Evolutionary conservation across 2,797 vertebrate genomes (phyloP), one percentile per base, ranked within the genome.

Genomic region (Caiman crocodilus): DNA sequence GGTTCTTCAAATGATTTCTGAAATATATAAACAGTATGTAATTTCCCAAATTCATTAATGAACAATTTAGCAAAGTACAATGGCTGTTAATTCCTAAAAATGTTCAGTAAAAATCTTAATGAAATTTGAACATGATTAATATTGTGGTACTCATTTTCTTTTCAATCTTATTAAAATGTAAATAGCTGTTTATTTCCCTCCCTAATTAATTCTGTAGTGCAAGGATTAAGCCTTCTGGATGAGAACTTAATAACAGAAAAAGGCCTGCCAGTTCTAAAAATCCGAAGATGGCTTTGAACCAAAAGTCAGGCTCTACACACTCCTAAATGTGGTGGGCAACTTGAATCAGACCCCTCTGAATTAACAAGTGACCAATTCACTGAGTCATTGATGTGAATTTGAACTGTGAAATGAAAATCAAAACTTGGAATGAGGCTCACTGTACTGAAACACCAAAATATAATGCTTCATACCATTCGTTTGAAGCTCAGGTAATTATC

Each of bases 141-240:
- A 81, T 57, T 21, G 8, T 18, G 12, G 15, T 83, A 3, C 13
- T 65, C 26, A 42, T 80, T 67, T 94, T 75, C n/a, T 87, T 76
- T 87, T 78, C 76, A 76, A 60, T 81, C 55, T 85, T 88, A 61
- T 69, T 84, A 79, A 87, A 85, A 91, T 87, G 65, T 86, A 79
- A 79, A 84, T 81, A 88, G 71, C 30, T 76, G 23, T 84, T 76
- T 76, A 61, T 84, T 87, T 67, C 14, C 4, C 28, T 15, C n/a
- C 79, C 26, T 76, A 76, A 76, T 71, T 86, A 76, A 73, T 86
- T 82, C 64, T 13, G n/a, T 30, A 67, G 32, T 28, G n/a, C 56
- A 56, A 79, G 60, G 59, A 83, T 17, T 55, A 78, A 78, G 59
- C 16, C n/a, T 75, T 82, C 67, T 60, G 35, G 7, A 14, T 42